Conservation (phyloP, 2,113 vertebrate species). For the Corynorhinus townsendii region DNA sequence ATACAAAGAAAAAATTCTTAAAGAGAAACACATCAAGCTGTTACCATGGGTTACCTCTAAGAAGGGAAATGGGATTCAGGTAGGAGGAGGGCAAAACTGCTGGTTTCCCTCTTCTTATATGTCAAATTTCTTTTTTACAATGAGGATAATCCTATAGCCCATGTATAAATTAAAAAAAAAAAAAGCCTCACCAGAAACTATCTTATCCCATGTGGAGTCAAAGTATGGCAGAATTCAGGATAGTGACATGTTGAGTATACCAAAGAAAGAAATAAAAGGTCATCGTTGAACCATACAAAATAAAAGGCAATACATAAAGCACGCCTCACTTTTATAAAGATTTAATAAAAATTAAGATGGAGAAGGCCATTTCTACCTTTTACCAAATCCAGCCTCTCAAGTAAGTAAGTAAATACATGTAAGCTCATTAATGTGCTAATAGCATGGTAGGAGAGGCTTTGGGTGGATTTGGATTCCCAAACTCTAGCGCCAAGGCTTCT, state of each 20-base stretch:
- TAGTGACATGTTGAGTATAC: background rate
- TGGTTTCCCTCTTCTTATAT: background rate
- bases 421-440: too few relatives aligned
- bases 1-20: background rate
- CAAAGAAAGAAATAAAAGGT: background rate
- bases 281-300: background rate
- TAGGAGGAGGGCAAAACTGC: accelerated
- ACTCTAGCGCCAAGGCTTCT: accelerated
- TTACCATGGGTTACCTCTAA: background rate
- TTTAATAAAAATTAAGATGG: background rate
- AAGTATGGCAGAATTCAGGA: background rate
- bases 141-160: background rate
- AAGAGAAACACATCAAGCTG: background rate
- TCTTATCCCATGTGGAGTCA: background rate
- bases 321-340: background rate
- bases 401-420: background rate
- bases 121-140: background rate
- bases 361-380: background rate
- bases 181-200: background rate
- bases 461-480: background rate
- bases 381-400: background rate
- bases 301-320: background rate
- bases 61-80: background rate
- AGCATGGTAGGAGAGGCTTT: accelerated
- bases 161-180: background rate